Base-by-base conservation (phyloP, 2,113 vertebrate species). In the Barnardius zonarius region DNA sequence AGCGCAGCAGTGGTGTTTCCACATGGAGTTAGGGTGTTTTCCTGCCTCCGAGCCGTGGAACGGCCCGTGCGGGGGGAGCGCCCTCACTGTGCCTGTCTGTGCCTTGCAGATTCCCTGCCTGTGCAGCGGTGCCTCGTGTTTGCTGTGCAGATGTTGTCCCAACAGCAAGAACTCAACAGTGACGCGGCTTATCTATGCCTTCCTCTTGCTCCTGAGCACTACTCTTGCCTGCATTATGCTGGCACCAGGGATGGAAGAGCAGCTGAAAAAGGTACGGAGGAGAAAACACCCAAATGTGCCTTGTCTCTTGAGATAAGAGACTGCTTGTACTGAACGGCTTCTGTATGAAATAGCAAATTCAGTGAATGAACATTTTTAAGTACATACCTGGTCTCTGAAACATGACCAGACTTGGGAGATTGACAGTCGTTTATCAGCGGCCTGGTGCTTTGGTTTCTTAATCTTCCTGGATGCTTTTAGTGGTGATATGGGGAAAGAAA, bases 131-230 rank as follows among this genome's bases (percentile, higher is more conserved):
- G 99, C 98, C 5, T 98, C 98, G 0, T 99, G 99, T 82, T 83
- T 99, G 35, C 89, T 98, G 68, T 99, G 99, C 90, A 93, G 97
- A 37, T 99, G 99, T 94, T 99, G 99, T 67, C 98, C 98, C 7
- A 98, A 90, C 96, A 98, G 94, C 97, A 98, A 98, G 96, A 99
- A 99, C 84, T 99, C 99, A 59, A 99, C 98, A 0, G 96, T 99
- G 95, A 99, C 99, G 1, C 98, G 99, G 12, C 90, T 99, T 55
- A 97, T 99, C 93, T 99, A 99, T 46, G 98, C 99, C 91, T 98
- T 92, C 81, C 98, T 99, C 72, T 96, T 99, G 83, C 57, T 99
- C 69, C 97, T 99, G 37, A 98, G 98, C 18, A 99, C 99, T 19
- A 11, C 97, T 7, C 87, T 99, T 4, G 98, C 98, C 84, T 98